Evolutionary conservation across 2,113 vertebrate genomes (phyloP).

Genomic region (Macrotus californicus): DNA sequence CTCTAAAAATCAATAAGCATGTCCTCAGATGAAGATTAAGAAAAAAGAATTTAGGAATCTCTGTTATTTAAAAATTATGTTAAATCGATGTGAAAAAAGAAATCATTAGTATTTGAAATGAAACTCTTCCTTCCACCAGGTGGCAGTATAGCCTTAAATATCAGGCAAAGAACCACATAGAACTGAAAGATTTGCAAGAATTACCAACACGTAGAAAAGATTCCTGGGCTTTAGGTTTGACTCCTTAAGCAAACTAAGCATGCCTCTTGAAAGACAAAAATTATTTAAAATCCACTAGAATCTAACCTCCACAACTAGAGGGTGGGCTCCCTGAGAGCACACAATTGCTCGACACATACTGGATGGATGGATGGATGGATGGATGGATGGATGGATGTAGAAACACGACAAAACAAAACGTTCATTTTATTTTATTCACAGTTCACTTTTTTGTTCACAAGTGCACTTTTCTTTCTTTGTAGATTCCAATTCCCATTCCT

Average conservation of each 20-base stretch:
- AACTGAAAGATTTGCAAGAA: not conserved
- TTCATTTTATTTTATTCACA: not conserved
- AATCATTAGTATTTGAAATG: not conserved
- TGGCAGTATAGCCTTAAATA: conserved; percentile 43
- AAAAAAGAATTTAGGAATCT: not conserved
- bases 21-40: too few relatives aligned
- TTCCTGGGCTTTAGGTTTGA: not conserved
- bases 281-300: not conserved
- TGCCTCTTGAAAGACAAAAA: not conserved
- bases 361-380: not conserved
- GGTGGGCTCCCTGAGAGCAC: not conserved
- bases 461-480: not conserved
- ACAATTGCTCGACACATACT: not conserved
- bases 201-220: not conserved
- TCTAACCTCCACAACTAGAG: not conserved
- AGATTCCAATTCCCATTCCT: conserved; percentile 56
- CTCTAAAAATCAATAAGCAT: too few relatives aligned
- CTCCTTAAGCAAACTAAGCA: not conserved
- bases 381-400: not conserved
- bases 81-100: not conserved
- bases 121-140: conserved; percentile 39
- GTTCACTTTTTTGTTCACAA: not conserved
- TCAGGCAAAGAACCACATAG: not conserved
- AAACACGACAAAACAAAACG: not conserved
- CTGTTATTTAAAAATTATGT: not conserved